Evolutionary conservation across 2,888 invertebrate genomes (phyloP).

Genomic region (Hecatera dysodea): DNA sequence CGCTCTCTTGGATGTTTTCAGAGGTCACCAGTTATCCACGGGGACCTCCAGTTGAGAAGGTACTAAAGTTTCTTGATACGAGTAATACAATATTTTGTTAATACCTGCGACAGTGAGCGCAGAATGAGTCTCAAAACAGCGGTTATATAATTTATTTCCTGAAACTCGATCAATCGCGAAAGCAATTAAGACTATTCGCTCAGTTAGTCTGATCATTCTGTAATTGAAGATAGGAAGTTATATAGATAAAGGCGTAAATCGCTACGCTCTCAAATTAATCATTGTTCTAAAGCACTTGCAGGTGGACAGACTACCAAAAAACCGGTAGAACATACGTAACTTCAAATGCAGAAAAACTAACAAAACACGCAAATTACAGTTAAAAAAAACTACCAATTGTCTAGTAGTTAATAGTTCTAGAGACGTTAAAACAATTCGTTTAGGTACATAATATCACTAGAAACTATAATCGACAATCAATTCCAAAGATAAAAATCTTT

Average conservation of each 20-base stretch:
- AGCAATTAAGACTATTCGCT: background rate
- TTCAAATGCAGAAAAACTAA: too few relatives aligned
- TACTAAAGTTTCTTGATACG: background rate
- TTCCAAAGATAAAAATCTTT: slow-evolving; percentile 22
- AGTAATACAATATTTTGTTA: too few relatives aligned
- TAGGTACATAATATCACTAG: slow-evolving; percentile 50
- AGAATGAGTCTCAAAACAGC: background rate
- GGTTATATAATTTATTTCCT: background rate
- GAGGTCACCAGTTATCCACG: background rate
- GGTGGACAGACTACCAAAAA: slow-evolving; percentile 6
- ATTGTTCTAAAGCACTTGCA: slow-evolving; percentile 15
- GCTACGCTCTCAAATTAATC: slow-evolving; percentile 26
- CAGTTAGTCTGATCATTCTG: background rate
- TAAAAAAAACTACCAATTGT: background rate
- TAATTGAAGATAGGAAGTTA: slow-evolving; percentile 27
- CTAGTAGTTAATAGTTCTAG: background rate
- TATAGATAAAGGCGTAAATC: background rate
- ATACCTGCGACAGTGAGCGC: background rate
- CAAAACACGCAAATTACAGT: too few relatives aligned
- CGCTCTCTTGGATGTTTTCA: background rate
- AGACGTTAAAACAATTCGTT: slow-evolving; percentile 30
- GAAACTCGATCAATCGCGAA: background rate
- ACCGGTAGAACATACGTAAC: slow-evolving; percentile 9
- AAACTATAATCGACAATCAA: slow-evolving; percentile 36
- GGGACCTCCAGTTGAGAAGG: background rate